A percentile compares a stretch with the other conserved stretches of the same genome.
These are phyloP conservation scores for Enteromius radiatus DNA, from an alignment of 2,797 vertebrate species.

Conservation along the genomic window DNA sequence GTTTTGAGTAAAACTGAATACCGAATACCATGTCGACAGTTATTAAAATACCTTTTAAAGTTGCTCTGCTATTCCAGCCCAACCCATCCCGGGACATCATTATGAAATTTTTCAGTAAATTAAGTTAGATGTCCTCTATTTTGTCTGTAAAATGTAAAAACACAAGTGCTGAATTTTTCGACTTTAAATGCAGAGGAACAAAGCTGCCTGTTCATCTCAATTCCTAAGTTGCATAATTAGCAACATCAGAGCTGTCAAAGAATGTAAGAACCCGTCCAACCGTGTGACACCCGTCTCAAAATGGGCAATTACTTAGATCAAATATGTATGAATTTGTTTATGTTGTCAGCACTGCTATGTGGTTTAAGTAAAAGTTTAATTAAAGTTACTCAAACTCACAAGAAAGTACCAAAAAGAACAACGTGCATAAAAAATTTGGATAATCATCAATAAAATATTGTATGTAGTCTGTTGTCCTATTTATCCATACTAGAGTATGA, in stretches of 20 bases:
- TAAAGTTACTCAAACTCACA: not conserved
- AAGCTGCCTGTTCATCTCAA: constrained; percentile 8
- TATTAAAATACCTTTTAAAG: not conserved
- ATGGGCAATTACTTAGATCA: constrained; percentile 9
- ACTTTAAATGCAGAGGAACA: not conserved
- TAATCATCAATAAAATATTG: not conserved
- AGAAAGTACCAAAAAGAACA: not conserved
- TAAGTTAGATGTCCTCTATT: not conserved
- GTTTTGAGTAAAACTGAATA: not conserved
- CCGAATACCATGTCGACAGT: not conserved
- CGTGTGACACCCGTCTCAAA: not conserved
- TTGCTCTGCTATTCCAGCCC: not conserved
- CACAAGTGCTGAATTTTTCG: not conserved
- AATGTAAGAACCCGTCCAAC: not conserved
- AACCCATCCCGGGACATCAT: not conserved
- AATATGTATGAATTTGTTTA: constrained; percentile 36
- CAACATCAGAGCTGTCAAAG: constrained; percentile 22
- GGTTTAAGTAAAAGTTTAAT: constrained; percentile 9
- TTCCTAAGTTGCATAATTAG: constrained; percentile 14
- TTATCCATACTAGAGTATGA: not conserved
- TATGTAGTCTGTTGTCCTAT: not conserved
- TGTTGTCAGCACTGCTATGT: not conserved
- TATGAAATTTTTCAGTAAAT: not conserved
- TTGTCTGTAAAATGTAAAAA: not conserved
- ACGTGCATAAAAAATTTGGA: not conserved